Evolutionary conservation across 2,888 invertebrate species (phyloP), one percentile per base, ranked within the genome.

Genomic region (Ligdia adustata): DNA sequence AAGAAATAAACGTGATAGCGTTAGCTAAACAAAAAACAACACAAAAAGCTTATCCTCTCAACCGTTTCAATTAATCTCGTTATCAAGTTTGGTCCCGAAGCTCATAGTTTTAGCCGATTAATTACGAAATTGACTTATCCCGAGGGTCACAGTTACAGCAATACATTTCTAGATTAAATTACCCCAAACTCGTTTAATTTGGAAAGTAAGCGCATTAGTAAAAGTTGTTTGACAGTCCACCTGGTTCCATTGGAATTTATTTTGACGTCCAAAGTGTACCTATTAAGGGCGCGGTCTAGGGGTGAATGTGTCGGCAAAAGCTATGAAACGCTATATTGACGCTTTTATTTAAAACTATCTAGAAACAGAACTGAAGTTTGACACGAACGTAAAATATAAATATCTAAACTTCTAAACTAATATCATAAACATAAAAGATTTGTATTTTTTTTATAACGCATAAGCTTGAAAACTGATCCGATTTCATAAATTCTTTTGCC

Each of bases 221-320:
- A 50, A 50, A 55, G 50, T 43, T 55, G 49, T 50, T n/a, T 52
- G 50, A 51, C 50, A 55, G 50, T 52, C 33, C 47, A 52, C 47
- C 47, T 50, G 50, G 26, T n/a, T 53, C 45, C 27, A 38, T 38
- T 29, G 27, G 43, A 49, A 45, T 51, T 12, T 40, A 52, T 45
- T 39, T 51, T 37, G 34, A 33, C 28, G 29, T 11, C 18, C 18
- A 12, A 15, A n/a, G n/a, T 15, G 12, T n/a, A n/a, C 9, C 28
- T 20, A 29, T 9, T 46, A 12, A 48, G 33, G 45, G 5, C 5
- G 14, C 2, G 6, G 20, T 16, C 0, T 1, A 0, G 13, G 38
- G 33, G 13, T 13, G 4, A 16, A 4, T 2, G 2, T 22, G n/a
- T n/a, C n/a, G n/a, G n/a, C n/a, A n/a, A n/a, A n/a, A n/a, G n/a